phyloP scores from a whole-genome alignment of 2,888 invertebrate genomes.

The Rhaphigaster nebulosa region DNA sequence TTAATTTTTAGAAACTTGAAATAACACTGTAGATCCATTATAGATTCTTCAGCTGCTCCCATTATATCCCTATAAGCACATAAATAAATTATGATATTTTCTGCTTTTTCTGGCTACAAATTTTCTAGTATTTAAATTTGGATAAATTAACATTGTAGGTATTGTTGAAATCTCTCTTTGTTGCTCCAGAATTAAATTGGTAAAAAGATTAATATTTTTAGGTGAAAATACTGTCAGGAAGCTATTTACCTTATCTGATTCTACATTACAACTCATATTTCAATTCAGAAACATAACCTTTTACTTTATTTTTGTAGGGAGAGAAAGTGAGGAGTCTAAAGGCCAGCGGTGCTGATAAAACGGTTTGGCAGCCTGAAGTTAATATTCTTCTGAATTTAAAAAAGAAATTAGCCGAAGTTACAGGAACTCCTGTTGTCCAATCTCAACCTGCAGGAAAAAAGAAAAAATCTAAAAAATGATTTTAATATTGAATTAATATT shows the following conservation, averaged over 20 bases:
- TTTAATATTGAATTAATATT: constrained; percentile 21
- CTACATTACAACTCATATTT: background rate
- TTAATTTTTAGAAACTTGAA: too few relatives aligned
- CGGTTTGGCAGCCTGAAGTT: constrained; percentile 84
- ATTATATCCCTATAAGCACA: too few relatives aligned
- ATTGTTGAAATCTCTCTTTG: too few relatives aligned
- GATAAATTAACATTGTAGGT: too few relatives aligned
- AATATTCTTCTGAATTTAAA: constrained; percentile 80
- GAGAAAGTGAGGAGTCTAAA: constrained; percentile 84
- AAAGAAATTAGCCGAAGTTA: constrained; percentile 72
- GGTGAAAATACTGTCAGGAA: background rate
- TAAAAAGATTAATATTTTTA: too few relatives aligned
- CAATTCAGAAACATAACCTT: background rate
- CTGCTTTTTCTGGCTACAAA: too few relatives aligned
- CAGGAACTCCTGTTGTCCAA: constrained; percentile 61
- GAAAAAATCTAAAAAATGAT: constrained; percentile 58
- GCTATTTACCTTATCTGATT: background rate
- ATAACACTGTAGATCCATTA: too few relatives aligned
- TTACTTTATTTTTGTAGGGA: constrained; percentile 73
- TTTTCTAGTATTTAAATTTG: too few relatives aligned
- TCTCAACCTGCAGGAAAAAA: constrained; percentile 54
- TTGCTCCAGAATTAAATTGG: too few relatives aligned
- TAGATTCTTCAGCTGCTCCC: too few relatives aligned
- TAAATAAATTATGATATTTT: too few relatives aligned
- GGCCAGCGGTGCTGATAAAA: constrained; percentile 80